Evolutionary conservation across 2,113 vertebrate genomes (phyloP).

Genomic region (Sciurus niger): DNA sequence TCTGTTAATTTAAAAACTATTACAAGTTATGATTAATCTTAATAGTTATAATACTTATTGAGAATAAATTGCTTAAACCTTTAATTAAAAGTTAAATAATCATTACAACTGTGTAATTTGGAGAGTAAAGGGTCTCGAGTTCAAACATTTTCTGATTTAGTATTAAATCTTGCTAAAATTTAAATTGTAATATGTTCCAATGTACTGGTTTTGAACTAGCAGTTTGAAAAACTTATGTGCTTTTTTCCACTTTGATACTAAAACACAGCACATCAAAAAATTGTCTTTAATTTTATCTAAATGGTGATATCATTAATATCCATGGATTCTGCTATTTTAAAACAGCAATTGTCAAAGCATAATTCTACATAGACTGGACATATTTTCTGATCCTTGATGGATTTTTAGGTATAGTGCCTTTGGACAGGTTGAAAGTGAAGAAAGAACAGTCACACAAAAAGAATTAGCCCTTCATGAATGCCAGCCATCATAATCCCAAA

Average conservation of each 20-base stretch:
- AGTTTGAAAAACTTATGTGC: not conserved
- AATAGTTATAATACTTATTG: constrained; percentile 75
- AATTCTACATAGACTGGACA: not conserved
- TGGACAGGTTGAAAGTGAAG: not conserved
- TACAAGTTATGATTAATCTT: constrained; percentile 78
- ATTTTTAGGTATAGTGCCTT: not conserved
- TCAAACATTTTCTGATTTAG: constrained; percentile 72
- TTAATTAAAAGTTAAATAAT: constrained; percentile 84
- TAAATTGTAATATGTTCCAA: constrained; percentile 14
- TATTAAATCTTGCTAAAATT: constrained; percentile 69
- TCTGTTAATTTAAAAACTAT: constrained; percentile 82
- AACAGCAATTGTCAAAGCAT: not conserved
- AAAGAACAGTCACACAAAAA: not conserved
- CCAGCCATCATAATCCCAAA: not conserved
- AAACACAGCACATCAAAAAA: not conserved
- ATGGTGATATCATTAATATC: not conserved
- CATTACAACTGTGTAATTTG: constrained; percentile 76
- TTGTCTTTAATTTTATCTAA: constrained; percentile 30
- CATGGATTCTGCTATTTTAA: not conserved
- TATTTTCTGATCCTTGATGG: not conserved
- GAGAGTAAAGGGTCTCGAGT: constrained; percentile 71
- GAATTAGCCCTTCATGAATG: constrained; percentile 14
- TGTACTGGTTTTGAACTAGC: constrained; percentile 34
- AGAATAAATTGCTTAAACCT: constrained; percentile 79
- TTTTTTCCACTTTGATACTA: constrained; percentile 51